phyloP scores from a whole-genome alignment of 2,888 invertebrate genomes.

The Mimas tiliae region DNA sequence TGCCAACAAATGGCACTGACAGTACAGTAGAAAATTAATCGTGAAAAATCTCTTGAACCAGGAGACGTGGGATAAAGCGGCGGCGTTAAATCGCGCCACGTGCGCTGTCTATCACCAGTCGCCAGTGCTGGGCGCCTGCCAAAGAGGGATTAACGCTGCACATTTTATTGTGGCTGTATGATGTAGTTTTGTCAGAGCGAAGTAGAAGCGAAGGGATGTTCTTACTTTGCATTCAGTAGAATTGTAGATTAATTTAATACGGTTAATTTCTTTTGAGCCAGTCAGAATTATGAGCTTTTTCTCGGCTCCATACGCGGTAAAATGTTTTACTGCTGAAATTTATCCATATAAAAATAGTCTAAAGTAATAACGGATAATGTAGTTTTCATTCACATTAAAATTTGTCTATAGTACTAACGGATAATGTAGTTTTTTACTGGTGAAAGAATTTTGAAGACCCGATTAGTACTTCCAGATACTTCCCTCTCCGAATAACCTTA shows the following conservation, averaged over 20 bases:
- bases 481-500: no score
- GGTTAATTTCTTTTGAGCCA: not conserved
- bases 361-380: no score
- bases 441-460: no score
- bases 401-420: no score
- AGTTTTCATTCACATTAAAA: no score
- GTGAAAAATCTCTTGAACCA: conserved; percentile 76
- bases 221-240: conserved; percentile 3
- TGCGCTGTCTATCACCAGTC: conserved; percentile 79
- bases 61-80: conserved; percentile 58
- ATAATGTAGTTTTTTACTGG: no score
- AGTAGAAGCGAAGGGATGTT: not conserved
- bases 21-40: conserved; percentile 79
- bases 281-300: not conserved
- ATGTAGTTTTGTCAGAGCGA: conserved; percentile 12
- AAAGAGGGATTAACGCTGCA: conserved; percentile 44
- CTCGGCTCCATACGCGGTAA: no score
- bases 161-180: conserved; percentile 25
- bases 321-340: no score
- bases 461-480: no score
- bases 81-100: conserved; percentile 76
- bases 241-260: conserved; percentile 6
- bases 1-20: conserved; percentile 81
- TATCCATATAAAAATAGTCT: no score
- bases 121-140: conserved; percentile 75